Evolutionary conservation across 2,797 vertebrate species (phyloP).

Genomic region (Coccyzus lansbergi): DNA sequence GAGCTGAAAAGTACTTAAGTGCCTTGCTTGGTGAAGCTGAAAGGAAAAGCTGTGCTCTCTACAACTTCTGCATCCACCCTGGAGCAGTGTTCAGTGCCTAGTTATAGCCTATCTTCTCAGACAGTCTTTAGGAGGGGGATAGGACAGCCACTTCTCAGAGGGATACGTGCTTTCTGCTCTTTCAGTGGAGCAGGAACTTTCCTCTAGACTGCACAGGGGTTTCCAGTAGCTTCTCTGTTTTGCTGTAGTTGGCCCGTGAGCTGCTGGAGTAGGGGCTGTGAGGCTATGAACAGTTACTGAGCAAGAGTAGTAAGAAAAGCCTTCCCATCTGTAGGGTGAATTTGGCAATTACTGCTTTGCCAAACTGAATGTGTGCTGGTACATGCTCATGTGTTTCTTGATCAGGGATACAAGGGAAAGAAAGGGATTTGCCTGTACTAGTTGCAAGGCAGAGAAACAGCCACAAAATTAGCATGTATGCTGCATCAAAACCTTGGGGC

Average conservation of each 20-base stretch:
- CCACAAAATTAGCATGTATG: not conserved
- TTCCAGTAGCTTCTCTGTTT: not conserved
- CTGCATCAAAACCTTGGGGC: not conserved
- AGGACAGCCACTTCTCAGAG: not conserved
- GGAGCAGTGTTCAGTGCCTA: not conserved
- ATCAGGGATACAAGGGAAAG: fast-evolving
- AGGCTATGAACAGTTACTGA: not conserved
- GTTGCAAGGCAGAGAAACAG: not conserved
- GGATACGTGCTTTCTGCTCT: fast-evolving
- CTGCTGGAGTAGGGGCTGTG: not conserved
- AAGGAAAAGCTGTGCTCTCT: not conserved
- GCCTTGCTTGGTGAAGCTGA: not conserved
- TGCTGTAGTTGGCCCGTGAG: not conserved
- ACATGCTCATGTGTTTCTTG: not conserved
- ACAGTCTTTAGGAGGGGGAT: not conserved
- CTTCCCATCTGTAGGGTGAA: not conserved
- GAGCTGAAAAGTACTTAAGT: not conserved
- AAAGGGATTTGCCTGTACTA: not conserved
- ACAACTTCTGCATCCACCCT: not conserved
- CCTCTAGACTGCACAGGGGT: not conserved
- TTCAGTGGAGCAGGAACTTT: not conserved
- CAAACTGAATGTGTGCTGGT: not conserved
- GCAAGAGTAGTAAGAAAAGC: not conserved
- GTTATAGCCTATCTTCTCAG: not conserved
- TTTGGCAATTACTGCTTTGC: not conserved